Base-by-base conservation (phyloP, 2,888 invertebrate species). In the Pandemis corylana region DNA sequence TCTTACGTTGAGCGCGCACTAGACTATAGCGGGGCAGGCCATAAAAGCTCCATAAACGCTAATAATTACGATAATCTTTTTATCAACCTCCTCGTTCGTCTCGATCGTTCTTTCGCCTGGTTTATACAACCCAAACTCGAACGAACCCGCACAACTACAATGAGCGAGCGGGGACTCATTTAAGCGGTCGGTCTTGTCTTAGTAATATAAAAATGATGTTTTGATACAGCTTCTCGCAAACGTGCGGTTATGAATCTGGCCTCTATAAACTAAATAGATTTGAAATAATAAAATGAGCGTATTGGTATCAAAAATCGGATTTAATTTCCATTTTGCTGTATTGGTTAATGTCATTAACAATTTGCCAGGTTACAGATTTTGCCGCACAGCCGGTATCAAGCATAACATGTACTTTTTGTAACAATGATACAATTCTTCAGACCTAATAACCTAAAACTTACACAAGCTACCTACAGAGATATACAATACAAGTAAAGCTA, bases 401-500 rank as follows among this genome's bases (percentile, higher is more conserved):
- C 93, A 93, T 92, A 93, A 93, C 91, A 87, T 93, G 93, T 93
- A 93, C 92, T 93, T 93, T 87, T 91, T 87, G 90, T 92, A 94
- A 94, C 93, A 93, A 92, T 93, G 90, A 94, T 94, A 94, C 94
- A 94, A 90, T 93, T 92, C 87, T 91, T 90, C 92, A 89, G 92
- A 91, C 92, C 94, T 93, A 94, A 84, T 92, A 92, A 89, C 90
- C 92, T 94, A 94, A 85, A 87, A 87, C 93, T 93, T 93, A 94
- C 84, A 90, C 87, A 87, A 86, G 89, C 92, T 93, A 91, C 84
- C 93, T 93, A 93, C 89, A 91, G 86, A 91, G 92, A 93, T 94
- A 94, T 93, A 94, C 94, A 94, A 93, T 93, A 94, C 93, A 92
- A 85, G 92, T 94, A 92, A 92, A 91, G 88, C 93, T 94, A 94